phyloP scores from a whole-genome alignment of 1,140 invertebrate genomes.

The Branchinecta lindahli region DNA sequence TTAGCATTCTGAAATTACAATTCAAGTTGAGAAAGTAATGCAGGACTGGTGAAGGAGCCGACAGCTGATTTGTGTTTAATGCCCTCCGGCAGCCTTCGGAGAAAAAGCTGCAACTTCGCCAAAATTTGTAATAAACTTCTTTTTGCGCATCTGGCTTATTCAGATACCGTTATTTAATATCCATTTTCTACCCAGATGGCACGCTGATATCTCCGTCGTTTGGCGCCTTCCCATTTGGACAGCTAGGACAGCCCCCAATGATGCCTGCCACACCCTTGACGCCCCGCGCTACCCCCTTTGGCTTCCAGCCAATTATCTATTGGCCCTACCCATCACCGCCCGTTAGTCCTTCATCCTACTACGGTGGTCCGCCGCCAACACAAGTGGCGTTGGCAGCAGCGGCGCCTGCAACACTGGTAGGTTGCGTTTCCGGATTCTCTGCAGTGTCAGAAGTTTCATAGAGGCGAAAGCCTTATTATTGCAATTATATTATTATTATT shows the following conservation, averaged over 20 bases:
- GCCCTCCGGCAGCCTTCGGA: too few species aligned
- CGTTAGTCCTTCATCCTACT: conserved; percentile 71
- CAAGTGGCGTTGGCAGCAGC: conserved; percentile 29
- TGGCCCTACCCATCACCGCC: conserved; percentile 85
- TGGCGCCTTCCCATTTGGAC: conserved; percentile 32
- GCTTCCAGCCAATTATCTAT: conserved; percentile 46
- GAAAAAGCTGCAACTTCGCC: too few species aligned
- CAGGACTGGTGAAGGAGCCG: too few species aligned
- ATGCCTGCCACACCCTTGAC: conserved; percentile 35
- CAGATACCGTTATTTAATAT: too few species aligned
- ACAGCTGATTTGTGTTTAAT: too few species aligned
- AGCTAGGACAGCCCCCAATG: conserved; percentile 30
- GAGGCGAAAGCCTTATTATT: background rate
- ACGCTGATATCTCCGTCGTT: conserved; percentile 38
- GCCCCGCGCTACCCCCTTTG: conserved; percentile 35
- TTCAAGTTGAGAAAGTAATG: too few species aligned
- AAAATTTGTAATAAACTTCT: too few species aligned
- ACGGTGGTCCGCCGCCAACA: conserved; percentile 39
- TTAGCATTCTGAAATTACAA: too few species aligned
- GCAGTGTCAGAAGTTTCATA: too few species aligned
- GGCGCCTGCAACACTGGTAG: conserved; percentile 24
- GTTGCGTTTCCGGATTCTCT: background rate
- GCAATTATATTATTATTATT: background rate
- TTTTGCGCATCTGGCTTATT: too few species aligned
- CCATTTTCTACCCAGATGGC: conserved; percentile 32